phyloP scores from a whole-genome alignment of 2,888 invertebrate genomes.

The Nycteola revayana region DNA sequence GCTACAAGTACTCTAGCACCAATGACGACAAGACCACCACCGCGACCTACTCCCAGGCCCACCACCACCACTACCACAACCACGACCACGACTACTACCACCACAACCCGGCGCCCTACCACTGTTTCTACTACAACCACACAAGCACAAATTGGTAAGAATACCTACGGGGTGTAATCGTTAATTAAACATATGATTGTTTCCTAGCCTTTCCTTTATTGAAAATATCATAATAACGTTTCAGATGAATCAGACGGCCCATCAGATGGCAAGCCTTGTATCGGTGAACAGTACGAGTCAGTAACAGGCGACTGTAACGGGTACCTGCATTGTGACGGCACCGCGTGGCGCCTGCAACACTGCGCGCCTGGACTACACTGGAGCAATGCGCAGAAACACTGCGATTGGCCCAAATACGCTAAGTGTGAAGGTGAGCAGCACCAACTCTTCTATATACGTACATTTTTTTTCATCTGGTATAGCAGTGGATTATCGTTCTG shows the following conservation, averaged over 20 bases:
- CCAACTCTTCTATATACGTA: too few species aligned
- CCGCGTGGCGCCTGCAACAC: constrained; percentile 84
- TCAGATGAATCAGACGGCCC: constrained; percentile 28
- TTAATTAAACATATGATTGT: too few species aligned
- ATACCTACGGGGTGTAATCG: too few species aligned
- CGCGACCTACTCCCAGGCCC: constrained; percentile 50
- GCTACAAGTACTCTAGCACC: constrained; percentile 66
- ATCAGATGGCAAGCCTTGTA: constrained; percentile 49
- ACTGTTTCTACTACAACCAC: constrained; percentile 37
- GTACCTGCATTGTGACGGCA: constrained; percentile 89
- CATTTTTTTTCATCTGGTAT: too few species aligned
- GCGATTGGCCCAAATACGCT: constrained; percentile 91
- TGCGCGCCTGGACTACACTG: constrained; percentile 93
- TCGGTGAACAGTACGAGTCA: constrained; percentile 69
- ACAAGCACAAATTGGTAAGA: constrained; percentile 28
- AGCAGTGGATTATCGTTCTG: too few species aligned
- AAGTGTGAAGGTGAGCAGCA: constrained; percentile 83
- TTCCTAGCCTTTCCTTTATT: too few species aligned
- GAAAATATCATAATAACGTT: too few species aligned
- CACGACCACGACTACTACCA: constrained; percentile 33
- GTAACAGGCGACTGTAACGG: constrained; percentile 87
- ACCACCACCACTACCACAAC: constrained; percentile 41
- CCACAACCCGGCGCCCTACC: constrained; percentile 44
- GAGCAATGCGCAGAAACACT: constrained; percentile 85
- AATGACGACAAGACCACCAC: constrained; percentile 67